These are phyloP conservation scores for Macrophya alboannulata DNA, from an alignment of 2,888 invertebrate species.

Conservation along the genomic window DNA sequence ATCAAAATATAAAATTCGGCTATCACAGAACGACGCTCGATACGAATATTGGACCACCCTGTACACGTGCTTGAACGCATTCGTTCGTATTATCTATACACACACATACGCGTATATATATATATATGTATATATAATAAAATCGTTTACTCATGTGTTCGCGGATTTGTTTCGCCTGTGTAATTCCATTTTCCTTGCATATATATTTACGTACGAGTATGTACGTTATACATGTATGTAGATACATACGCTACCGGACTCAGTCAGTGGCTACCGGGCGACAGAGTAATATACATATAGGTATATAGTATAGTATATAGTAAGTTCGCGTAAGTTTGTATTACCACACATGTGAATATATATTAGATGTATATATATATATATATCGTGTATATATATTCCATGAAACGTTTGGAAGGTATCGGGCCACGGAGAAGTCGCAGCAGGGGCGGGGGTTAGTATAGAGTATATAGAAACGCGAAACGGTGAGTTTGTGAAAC, in stretches of 20 bases:
- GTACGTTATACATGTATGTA: background rate
- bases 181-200: no score
- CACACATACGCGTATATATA: no score
- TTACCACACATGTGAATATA: background rate
- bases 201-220: background rate
- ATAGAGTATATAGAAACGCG: background rate
- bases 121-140: no score
- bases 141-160: no score
- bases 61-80: no score
- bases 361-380: no score
- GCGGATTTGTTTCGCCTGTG: no score
- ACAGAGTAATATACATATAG: background rate
- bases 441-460: background rate
- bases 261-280: slow-evolving; percentile 14
- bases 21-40: no score
- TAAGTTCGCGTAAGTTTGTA: background rate
- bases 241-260: slow-evolving; percentile 22
- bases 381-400: background rate
- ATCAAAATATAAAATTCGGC: no score
- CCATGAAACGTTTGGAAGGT: background rate
- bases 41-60: no score
- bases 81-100: no score
- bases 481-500: slow-evolving; percentile 7
- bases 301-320: no score
- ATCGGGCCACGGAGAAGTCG: background rate